These are phyloP conservation scores for Chaetodon trifascialis DNA, from an alignment of 2,113 vertebrate species.

Conservation along the genomic window DNA sequence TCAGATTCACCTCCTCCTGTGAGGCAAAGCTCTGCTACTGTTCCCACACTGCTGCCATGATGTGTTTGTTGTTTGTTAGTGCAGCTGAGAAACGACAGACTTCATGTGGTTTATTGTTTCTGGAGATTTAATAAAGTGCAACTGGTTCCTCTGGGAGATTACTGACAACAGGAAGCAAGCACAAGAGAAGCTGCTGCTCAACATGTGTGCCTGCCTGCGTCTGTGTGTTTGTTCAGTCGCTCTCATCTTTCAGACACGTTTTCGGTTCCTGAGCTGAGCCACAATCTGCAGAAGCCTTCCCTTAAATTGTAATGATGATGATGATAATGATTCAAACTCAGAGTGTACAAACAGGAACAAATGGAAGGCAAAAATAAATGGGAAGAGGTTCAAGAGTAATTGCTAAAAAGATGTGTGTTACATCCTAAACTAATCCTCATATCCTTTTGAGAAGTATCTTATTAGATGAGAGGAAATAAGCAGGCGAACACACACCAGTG, in stretches of 20 bases:
- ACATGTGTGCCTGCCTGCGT: slow-evolving; percentile 3
- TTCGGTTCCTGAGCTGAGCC: background rate
- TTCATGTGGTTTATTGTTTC: slow-evolving; percentile 60
- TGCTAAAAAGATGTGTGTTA: background rate
- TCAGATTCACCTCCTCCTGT: background rate
- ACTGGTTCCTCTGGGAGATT: slow-evolving; percentile 59
- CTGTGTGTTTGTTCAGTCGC: background rate
- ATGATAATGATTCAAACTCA: background rate
- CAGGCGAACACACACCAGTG: background rate
- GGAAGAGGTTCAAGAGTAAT: background rate
- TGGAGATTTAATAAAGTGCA: slow-evolving; percentile 53
- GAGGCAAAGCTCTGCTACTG: slow-evolving; percentile 15
- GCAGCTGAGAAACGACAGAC: slow-evolving; percentile 44
- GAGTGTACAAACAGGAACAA: background rate
- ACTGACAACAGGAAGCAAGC: slow-evolving; percentile 57
- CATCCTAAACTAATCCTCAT: background rate
- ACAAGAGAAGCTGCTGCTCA: slow-evolving; percentile 52
- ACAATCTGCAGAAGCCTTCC: slow-evolving; percentile 1
- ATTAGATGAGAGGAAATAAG: background rate
- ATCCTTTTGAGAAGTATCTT: background rate
- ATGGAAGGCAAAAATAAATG: background rate
- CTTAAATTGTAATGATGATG: background rate
- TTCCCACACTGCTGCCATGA: slow-evolving; percentile 32
- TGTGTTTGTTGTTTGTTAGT: slow-evolving; percentile 41
- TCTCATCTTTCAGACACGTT: slow-evolving; percentile 12